A percentile compares a stretch with the other conserved stretches of the same genome.
These are phyloP conservation scores for Clamator glandarius DNA, from an alignment of 2,797 vertebrate genomes.

Conservation along the genomic window DNA sequence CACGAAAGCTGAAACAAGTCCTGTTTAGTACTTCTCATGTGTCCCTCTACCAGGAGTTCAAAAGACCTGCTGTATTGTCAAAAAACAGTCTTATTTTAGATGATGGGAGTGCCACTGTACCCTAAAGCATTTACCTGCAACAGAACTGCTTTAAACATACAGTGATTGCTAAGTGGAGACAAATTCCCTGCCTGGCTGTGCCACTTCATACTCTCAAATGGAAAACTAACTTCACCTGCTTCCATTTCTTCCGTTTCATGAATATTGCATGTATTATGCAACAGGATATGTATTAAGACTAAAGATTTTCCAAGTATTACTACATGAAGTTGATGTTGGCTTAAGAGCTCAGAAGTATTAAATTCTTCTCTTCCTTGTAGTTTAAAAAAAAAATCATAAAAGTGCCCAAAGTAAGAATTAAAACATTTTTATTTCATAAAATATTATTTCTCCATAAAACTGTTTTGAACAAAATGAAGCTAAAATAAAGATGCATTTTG, in stretches of 20 bases:
- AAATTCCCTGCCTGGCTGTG: background rate
- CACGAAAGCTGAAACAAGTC: background rate
- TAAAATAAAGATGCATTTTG: background rate
- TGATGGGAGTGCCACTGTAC: too few relatives aligned
- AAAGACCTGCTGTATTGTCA: background rate
- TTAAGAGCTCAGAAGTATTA: constrained; percentile 21
- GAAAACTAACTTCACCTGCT: background rate
- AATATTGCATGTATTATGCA: background rate
- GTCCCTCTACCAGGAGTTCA: background rate
- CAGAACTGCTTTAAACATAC: background rate
- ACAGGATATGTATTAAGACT: background rate
- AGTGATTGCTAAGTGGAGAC: background rate
- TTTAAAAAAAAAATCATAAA: background rate
- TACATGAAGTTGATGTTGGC: background rate
- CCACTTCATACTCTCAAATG: background rate
- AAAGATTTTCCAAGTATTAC: constrained; percentile 26
- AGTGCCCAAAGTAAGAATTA: background rate
- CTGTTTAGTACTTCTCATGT: background rate
- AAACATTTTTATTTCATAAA: background rate
- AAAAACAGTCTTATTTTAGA: background rate
- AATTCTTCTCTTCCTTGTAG: background rate
- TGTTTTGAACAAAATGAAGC: background rate
- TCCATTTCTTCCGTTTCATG: background rate
- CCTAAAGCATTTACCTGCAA: background rate
- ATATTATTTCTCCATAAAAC: background rate